Evolutionary conservation across 2,797 vertebrate species (phyloP), one percentile per base, ranked within the genome.

Genomic region (Lutjanus argentimaculatus): DNA sequence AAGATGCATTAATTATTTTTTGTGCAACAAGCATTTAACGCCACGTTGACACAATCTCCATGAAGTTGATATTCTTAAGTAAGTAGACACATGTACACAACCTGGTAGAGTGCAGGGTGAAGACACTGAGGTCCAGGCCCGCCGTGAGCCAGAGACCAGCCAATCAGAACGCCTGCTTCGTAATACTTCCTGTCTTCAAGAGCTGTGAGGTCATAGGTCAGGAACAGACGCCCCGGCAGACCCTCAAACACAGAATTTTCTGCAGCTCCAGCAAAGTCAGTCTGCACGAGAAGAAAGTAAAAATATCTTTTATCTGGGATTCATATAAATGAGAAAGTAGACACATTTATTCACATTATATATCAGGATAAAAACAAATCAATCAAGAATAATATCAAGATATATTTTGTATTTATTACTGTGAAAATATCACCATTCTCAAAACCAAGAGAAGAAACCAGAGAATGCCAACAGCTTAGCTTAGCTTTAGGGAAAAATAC

Each of bases 131-230:
- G 89, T 45, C 95, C 95, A 19, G 91, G 93, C 14, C 95, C 94
- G 0, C 93, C 92, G 1, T 95, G 95, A 88, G 83, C 71, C 67
- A 95, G 52, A 0, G 93, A 95, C 95, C 94, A 95, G 62, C 93
- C 95, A 80, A 94, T 91, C 53, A 95, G 85, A 84, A 94, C 83
- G 0, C 93, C 95, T 0, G 94, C 94, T 73, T 93, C 81, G 17
- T 92, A 91, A 77, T 95, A 95, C 72, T 84, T 92, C 75, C 74
- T 58, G 40, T 92, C 77, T 4, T 94, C 87, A 11, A 95, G 85
- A 55, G 94, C 93, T 21, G 73, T 72, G 56, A 93, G 91, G 83
- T 95, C 88, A 11, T 85, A 90, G 1, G 93, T 94, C 57, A 96
- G 80, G 61, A 95, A 82, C 42, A 93, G 69, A n/a, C 88, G 88